These are phyloP conservation scores for Amphibalanus amphitrite DNA, from an alignment of 1,140 invertebrate genomes.

Conservation along the genomic window DNA sequence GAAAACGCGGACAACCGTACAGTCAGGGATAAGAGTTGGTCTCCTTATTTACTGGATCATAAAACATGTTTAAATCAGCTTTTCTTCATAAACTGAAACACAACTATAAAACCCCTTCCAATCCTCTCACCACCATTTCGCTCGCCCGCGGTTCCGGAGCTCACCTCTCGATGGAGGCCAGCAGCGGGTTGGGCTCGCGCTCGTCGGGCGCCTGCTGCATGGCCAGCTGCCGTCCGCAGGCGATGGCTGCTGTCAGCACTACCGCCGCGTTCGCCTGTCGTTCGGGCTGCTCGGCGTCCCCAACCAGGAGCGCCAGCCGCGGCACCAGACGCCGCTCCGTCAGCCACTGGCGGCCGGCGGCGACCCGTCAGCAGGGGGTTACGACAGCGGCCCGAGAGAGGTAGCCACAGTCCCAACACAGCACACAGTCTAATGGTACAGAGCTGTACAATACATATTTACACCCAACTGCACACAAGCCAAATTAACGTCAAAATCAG, in stretches of 20 bases:
- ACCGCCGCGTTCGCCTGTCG: not conserved
- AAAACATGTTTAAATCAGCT: no score
- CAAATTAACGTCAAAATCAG: no score
- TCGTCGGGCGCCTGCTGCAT: not conserved
- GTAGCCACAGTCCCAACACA: not conserved
- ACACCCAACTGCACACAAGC: no score
- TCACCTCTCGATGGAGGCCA: not conserved
- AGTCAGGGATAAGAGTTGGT: no score
- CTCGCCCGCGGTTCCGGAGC: no score
- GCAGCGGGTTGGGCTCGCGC: not conserved
- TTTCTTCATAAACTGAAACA: no score
- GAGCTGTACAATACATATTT: no score
- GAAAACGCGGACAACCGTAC: not conserved
- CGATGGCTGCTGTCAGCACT: not conserved
- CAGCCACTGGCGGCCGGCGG: constrained; percentile 53
- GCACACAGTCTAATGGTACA: no score
- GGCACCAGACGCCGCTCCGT: constrained; percentile 44
- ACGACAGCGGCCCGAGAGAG: not conserved
- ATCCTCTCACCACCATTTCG: no score
- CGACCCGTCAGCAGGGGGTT: not conserved
- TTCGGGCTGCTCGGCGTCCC: not conserved
- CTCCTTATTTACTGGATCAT: no score
- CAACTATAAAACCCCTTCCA: no score
- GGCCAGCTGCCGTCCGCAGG: not conserved
- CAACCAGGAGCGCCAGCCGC: not conserved